These are phyloP conservation scores for Cistogaster globosa DNA, from an alignment of 2,888 invertebrate species.

Conservation along the genomic window DNA sequence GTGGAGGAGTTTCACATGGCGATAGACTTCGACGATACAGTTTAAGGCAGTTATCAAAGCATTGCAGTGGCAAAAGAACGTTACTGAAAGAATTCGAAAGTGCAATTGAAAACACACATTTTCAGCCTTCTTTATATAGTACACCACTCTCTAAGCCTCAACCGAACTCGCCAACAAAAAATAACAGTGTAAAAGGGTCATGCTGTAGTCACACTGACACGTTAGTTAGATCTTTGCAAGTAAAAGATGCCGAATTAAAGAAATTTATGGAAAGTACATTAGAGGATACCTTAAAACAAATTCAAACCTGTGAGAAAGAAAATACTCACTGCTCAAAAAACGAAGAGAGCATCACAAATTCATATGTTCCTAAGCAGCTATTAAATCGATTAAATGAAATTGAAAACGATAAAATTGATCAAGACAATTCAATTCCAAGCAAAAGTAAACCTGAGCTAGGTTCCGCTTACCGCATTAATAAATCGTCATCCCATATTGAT, in stretches of 20 bases:
- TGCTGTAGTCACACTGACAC: constrained; percentile 34
- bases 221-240: constrained; percentile 33
- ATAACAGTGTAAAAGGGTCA: neutral
- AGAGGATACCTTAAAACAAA: constrained; percentile 46
- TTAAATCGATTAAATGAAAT: constrained; percentile 41
- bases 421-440: constrained; percentile 49
- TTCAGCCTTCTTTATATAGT: constrained; percentile 68
- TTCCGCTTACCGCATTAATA: too few species aligned
- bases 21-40: constrained; percentile 70
- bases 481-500: too few species aligned
- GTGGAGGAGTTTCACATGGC: constrained; percentile 36
- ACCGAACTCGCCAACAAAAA: neutral
- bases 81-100: constrained; percentile 72
- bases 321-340: neutral
- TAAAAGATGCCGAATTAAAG: constrained; percentile 44
- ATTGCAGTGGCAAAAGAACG: constrained; percentile 51
- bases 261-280: constrained; percentile 39
- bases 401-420: constrained; percentile 29
- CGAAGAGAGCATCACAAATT: neutral
- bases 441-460: neutral
- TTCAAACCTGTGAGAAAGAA: constrained; percentile 11
- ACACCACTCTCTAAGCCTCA: constrained; percentile 60
- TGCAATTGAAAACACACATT: constrained; percentile 56
- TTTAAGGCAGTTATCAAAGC: constrained; percentile 49
- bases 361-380: neutral